Base-by-base conservation (phyloP, 2,797 vertebrate genomes). In the Aldrovandia affinis region DNA sequence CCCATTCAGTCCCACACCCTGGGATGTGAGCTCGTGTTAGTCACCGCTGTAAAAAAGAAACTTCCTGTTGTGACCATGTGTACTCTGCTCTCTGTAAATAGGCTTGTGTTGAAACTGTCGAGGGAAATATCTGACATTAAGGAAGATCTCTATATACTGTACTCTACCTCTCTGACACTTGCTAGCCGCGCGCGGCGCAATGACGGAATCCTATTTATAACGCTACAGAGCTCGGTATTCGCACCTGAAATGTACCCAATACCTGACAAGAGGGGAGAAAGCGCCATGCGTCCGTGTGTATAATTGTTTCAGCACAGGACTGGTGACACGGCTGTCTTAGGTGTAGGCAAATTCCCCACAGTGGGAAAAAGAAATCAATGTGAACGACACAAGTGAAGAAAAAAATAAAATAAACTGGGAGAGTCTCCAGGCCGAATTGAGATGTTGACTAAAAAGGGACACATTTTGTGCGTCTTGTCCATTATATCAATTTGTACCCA, bases 251-350 rank as follows among this genome's bases (percentile, higher is more conserved):
- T 44, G 12, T 68, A 10, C 39, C 42, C n/a, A 44, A 77, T 44
- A 77, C 47, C 73, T 77, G 68, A 36, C 36, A 39, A 14, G 6
- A 39, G 14, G 7, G 39, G 68, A 73, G 68, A 73, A 39, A 73
- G 36, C 68, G 36, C 68, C 36, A 30, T 73, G 68, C 68, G 39
- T 39, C 39, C 25, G 25, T 77, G 42, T 25, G 30, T 28, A 77
- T 47, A n/a, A 75, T 77, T 9, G 8, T 77, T 77, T 77, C 73
- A 77, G 42, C 39, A 77, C 73, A 77, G 73, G 73, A 77, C 39
- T 77, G 22, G 42, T 20, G 25, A 77, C 22, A 77, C 42, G 10
- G 6, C 42, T 25, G 42, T 47, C 73, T 47, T 44, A n/a, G 68
- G 73, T 20, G 2, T 47, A 25, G 20, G 15, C 22, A 9, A 77